These are phyloP conservation scores for Sitodiplosis mosellana DNA, from an alignment of 1,140 invertebrate genomes.

Conservation along the genomic window DNA sequence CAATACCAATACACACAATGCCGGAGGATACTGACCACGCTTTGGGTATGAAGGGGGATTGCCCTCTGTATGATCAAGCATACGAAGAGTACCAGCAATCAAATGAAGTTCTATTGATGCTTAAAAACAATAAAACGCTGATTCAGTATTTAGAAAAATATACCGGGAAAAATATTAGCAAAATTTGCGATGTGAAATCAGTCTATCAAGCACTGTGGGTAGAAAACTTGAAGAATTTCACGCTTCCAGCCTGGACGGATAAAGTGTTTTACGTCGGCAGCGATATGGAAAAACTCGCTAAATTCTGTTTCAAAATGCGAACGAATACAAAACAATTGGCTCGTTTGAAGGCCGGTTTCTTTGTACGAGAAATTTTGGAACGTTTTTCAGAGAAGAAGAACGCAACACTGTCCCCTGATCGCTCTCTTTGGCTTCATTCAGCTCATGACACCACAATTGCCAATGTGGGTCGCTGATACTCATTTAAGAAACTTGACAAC, in stretches of 20 bases:
- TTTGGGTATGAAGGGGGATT: slow-evolving; percentile 43
- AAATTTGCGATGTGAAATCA: no score
- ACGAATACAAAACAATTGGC: slow-evolving; percentile 32
- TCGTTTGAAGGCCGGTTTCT: slow-evolving; percentile 36
- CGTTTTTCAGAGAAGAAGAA: slow-evolving; percentile 32
- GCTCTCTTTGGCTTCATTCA: slow-evolving; percentile 55
- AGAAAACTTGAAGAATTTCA: no score
- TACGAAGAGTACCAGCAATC: no score
- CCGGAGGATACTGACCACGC: slow-evolving; percentile 46
- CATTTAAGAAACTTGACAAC: no score
- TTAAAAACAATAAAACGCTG: no score
- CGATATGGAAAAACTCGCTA: no score
- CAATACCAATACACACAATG: slow-evolving; percentile 69
- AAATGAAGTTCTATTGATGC: no score
- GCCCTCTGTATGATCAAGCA: slow-evolving; percentile 31
- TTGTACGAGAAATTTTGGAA: slow-evolving; percentile 43
- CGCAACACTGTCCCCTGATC: slow-evolving; percentile 24
- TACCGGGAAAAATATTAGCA: no score
- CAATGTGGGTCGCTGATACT: slow-evolving; percentile 34
- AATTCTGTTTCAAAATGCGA: slow-evolving; percentile 28
- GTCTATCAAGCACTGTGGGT: no score
- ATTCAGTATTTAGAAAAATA: no score
- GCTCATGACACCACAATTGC: slow-evolving; percentile 69
- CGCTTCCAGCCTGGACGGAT: no score
- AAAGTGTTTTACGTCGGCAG: no score